These are phyloP conservation scores for Heliopora coerulea DNA, from an alignment of 92 coral and sea anemone species.

Conservation along the genomic window DNA sequence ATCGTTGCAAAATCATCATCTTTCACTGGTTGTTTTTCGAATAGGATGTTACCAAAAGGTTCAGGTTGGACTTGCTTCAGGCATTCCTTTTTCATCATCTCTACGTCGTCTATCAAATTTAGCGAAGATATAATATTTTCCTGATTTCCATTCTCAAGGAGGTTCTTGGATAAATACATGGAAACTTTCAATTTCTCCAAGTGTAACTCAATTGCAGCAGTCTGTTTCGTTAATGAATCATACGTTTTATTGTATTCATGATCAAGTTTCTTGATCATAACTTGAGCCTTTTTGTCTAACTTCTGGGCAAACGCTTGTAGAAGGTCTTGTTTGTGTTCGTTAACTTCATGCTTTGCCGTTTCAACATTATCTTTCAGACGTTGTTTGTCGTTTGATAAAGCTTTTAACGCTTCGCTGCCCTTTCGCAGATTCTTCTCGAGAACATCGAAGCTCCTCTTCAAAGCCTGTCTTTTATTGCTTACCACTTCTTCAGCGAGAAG, in stretches of 20 bases:
- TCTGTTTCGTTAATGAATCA: not conserved
- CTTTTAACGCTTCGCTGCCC: not conserved
- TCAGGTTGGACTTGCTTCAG: not conserved
- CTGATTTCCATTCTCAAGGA: conserved; percentile 3
- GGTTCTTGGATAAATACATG: not conserved
- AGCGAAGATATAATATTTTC: not conserved
- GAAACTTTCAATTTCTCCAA: conserved; percentile 5
- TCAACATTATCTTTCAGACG: not conserved
- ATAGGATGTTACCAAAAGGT: not conserved
- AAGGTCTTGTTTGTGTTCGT: not conserved
- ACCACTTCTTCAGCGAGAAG: conserved; percentile 3
- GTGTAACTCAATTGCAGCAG: not conserved
- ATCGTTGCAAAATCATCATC: not conserved
- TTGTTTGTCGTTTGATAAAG: not conserved
- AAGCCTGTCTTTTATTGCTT: not conserved
- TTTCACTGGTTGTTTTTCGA: not conserved
- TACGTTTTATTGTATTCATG: not conserved
- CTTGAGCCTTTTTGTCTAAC: not conserved
- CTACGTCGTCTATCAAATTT: conserved; percentile 11
- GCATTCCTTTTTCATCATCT: not conserved
- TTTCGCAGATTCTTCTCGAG: not conserved
- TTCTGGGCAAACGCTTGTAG: not conserved
- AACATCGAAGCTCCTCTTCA: not conserved
- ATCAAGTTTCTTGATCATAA: not conserved
- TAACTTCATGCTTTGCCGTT: not conserved